Base-by-base conservation (phyloP, 1,140 invertebrate genomes). In the Helicoverpa zea region DNA sequence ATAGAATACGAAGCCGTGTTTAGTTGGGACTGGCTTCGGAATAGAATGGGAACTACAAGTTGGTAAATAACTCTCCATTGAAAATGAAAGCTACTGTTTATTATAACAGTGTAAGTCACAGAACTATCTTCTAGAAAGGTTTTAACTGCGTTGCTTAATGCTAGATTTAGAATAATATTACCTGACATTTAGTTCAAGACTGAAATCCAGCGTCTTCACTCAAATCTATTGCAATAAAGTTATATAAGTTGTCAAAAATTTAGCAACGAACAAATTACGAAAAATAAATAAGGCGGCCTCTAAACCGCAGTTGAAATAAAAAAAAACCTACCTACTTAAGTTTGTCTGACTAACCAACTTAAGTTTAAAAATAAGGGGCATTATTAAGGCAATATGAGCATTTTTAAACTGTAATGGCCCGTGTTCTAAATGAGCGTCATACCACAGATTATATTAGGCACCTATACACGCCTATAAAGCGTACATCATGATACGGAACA, bases 401-500 rank as follows among this genome's bases (percentile, higher is more conserved):
- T 43, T 54, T 77, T 18, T 66, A 66, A 35, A 56, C 23, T 56
- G 29, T 77, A 66, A 66, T 66, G 75, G 13, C 43, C 18, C 43
- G 18, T 70, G 12, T 54, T 52, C 61, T 66, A 54, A 77, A 77
- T 66, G 29, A 47, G 49, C 61, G 49, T 66, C 75, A 77, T 77
- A 77, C 29, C 49, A 79, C 83, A 68, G 35, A 77, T 58, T 52
- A 73, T 43, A 77, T 82, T 84, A 86, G 61, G 54, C 73, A 80
- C 59, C 79, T 54, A 74, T 80, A 81, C 77, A 80, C 83, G 80
- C 77, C 72, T 70, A 54, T 68, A 18, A 30, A 78, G 23, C 75
- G 76, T 81, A 89, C 88, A 87, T 87, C 84, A 86, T 84, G 89
- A 91, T 88, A 91, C 90, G 92, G 90, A 93, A 94, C 86, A 87